phyloP scores from a whole-genome alignment of 2,797 vertebrate genomes.

The Borostomias antarcticus region DNA sequence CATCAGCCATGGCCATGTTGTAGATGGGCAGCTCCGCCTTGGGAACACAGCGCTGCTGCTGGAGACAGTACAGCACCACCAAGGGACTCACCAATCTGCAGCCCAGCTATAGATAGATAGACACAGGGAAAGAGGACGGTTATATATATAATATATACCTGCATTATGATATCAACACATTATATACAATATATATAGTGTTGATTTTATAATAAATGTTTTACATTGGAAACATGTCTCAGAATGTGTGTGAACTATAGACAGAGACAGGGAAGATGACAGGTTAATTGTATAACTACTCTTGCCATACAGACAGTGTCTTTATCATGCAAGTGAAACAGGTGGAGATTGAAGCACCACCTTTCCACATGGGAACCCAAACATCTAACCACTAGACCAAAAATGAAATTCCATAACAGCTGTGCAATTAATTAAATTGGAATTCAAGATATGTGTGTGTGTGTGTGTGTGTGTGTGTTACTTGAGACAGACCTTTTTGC shows the following conservation, averaged over 20 bases:
- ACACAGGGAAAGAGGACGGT: neutral
- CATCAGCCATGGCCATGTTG: slow-evolving; percentile 93
- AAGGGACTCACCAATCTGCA: slow-evolving; percentile 94
- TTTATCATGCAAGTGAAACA: no score
- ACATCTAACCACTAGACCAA: no score
- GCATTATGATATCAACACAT: no score
- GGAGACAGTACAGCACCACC: slow-evolving; percentile 91
- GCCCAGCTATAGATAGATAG: slow-evolving; percentile 78
- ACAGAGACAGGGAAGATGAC: neutral
- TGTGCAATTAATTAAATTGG: no score
- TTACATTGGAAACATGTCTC: neutral
- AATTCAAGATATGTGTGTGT: no score
- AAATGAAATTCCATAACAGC: no score
- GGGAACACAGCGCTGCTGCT: slow-evolving; percentile 89
- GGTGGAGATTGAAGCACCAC: no score
- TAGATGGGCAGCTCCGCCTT: slow-evolving; percentile 90
- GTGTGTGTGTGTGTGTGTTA: no score
- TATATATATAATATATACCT: no score
- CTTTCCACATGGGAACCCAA: no score
- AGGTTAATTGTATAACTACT: neutral
- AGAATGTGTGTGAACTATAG: neutral
- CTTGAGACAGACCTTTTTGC: slow-evolving; percentile 81
- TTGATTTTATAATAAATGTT: neutral
- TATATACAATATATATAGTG: neutral
- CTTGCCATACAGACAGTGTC: no score